Evolutionary conservation across 2,797 vertebrate species (phyloP), one percentile per base, ranked within the genome.

Genomic region (Coilia nasus): DNA sequence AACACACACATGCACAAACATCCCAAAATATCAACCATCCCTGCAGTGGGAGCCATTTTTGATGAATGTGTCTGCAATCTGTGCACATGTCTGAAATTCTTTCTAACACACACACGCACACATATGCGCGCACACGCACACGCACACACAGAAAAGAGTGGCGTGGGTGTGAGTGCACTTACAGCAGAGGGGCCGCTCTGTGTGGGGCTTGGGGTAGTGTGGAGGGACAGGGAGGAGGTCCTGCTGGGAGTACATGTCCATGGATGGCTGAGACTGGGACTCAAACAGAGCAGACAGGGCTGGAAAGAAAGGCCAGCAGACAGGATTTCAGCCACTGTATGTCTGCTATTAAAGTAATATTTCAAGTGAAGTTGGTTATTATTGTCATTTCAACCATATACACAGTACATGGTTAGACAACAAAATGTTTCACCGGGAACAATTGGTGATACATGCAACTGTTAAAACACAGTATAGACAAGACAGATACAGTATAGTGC

Each of bases 121-220:
- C 50, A 54, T 7, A 14, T 7, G 9, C 50, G 9, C 50, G 7
- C 50, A 54, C 50, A 54, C 50, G 7, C 50, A 54, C 9, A 14
- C 50, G 9, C 2, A 54, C 50, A 54, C 50, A 54, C 47, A 80
- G 0, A 25, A 10, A 25, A 44, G 23, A 6, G 71, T 60, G 46
- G 44, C 25, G 11, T n/a, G 54, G n/a, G 81, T 84, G 84, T 21
- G 1, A 6, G 5, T 59, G 17, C 19, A 98, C 97, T 98, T 94
- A 99, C 98, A 97, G 96, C 97, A 97, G 2, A 96, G 95, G 81
- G 96, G 96, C 81, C 92, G 96, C 85, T 96, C 94, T 0, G 95
- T 93, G 7, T 94, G 96, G 54, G 94, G 96, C 19, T 94, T 95
- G 59, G 96, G 86, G 0, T 95, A 21, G 7, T 5, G 54, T 82